These are phyloP conservation scores for Oncorhynchus mykiss DNA, from an alignment of 2,113 vertebrate species.

Conservation along the genomic window DNA sequence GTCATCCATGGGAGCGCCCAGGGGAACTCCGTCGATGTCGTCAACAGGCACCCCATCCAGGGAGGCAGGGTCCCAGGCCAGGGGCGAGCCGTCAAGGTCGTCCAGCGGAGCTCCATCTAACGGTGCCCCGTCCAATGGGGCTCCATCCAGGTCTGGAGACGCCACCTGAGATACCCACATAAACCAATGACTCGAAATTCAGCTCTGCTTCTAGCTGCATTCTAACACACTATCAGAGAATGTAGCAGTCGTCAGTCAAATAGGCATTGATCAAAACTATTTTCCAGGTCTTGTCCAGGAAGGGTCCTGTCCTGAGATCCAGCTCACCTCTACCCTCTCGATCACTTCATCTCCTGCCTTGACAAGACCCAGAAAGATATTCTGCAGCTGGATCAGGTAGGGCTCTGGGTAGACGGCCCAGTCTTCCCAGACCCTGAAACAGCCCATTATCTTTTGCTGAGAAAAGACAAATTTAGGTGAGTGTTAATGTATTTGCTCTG, in stretches of 20 bases:
- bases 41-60: conserved; percentile 76
- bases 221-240: not conserved
- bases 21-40: conserved; percentile 77
- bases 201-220: not conserved
- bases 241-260: not conserved
- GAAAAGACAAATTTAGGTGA: not conserved
- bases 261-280: not conserved
- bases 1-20: conserved; percentile 67
- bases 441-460: conserved; percentile 79
- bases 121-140: conserved; percentile 28
- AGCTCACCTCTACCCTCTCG: conserved; percentile 60
- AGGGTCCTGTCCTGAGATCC: not conserved
- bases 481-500: not conserved
- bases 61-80: conserved; percentile 71
- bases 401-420: conserved; percentile 80
- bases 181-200: too few species aligned
- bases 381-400: conserved; percentile 79
- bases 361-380: conserved; percentile 77
- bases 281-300: too few species aligned
- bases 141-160: conserved; percentile 61
- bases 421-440: conserved; percentile 81
- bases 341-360: conserved; percentile 68
- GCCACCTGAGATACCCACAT: conserved; percentile 38
- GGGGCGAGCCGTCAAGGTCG: conserved; percentile 75
- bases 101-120: conserved; percentile 57